Evolutionary conservation across 2,888 invertebrate genomes (phyloP).

Genomic region (Tetrapedia diversipes): DNA sequence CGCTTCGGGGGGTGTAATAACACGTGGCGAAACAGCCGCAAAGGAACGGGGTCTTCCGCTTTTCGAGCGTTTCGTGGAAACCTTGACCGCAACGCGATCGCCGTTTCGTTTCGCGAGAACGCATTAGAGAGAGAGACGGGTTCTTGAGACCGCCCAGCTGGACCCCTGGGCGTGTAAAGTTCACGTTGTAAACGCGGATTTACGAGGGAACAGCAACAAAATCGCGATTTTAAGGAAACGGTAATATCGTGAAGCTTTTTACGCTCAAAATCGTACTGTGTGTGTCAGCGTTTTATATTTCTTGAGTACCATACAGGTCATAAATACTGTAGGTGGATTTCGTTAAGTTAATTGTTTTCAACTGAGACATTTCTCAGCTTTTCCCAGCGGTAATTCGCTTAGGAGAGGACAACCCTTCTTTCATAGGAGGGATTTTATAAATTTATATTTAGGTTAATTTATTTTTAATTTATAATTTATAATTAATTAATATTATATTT

Average conservation of each 20-base stretch:
- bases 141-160: constrained; percentile 25
- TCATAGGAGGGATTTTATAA: no score
- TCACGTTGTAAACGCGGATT: neutral
- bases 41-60: constrained; percentile 42
- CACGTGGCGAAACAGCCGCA: constrained; percentile 46
- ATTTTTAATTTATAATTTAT: no score
- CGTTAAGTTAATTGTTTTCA: no score
- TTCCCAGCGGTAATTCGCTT: no score
- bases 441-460: no score
- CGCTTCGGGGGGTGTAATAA: constrained; percentile 46
- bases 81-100: constrained; percentile 57
- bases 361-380: no score
- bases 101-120: constrained; percentile 59
- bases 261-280: neutral
- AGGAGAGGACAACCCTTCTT: no score
- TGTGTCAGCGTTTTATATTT: no score
- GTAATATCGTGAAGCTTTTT: neutral
- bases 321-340: no score
- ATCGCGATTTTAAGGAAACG: neutral
- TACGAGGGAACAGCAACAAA: neutral
- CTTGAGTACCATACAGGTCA: no score
- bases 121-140: constrained; percentile 50
- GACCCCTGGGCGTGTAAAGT: neutral
- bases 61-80: constrained; percentile 63
- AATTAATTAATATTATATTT: no score